Percentiles rank a stretch among this genome's conserved stretches.
Evolutionary conservation across 2,888 invertebrate species (phyloP).

Genomic region (Drosophila fulvimacula): DNA sequence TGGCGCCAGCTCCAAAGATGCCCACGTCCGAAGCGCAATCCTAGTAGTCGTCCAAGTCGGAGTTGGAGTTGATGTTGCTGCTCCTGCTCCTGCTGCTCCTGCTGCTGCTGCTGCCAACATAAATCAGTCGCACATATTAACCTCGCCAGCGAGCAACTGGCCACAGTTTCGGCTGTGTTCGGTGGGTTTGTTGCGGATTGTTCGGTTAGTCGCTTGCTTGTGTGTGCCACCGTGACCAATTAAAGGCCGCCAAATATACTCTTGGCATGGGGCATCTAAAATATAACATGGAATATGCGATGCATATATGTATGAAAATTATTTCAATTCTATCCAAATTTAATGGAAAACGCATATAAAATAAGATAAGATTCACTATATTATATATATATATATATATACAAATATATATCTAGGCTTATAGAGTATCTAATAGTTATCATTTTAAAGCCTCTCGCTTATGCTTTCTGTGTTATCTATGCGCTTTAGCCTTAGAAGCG

Average conservation of each 20-base stretch:
- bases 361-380: too few species aligned
- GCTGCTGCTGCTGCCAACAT: slow-evolving; percentile 55
- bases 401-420: background rate
- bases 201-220: slow-evolving; percentile 33
- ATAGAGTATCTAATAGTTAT: slow-evolving; percentile 1
- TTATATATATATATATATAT: too few species aligned
- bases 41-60: slow-evolving; percentile 8
- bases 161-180: slow-evolving; percentile 48
- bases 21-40: slow-evolving; percentile 43
- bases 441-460: background rate
- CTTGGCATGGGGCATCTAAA: background rate
- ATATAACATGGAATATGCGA: background rate
- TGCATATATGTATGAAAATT: background rate
- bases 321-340: background rate
- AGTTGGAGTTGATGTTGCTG: slow-evolving; percentile 9
- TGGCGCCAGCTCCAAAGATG: slow-evolving; percentile 70
- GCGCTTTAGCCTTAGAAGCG: slow-evolving; percentile 24
- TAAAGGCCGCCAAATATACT: slow-evolving; percentile 61
- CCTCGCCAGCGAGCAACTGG: slow-evolving; percentile 48
- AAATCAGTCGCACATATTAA: slow-evolving; percentile 77
- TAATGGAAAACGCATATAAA: background rate
- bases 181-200: slow-evolving; percentile 5
- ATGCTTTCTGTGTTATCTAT: slow-evolving; percentile 63
- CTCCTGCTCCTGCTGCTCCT: too few species aligned
- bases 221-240: slow-evolving; percentile 72